Evolutionary conservation across 2,888 invertebrate genomes (phyloP), one percentile per base, ranked within the genome.

Genomic region (Eupeodes latifasciatus): DNA sequence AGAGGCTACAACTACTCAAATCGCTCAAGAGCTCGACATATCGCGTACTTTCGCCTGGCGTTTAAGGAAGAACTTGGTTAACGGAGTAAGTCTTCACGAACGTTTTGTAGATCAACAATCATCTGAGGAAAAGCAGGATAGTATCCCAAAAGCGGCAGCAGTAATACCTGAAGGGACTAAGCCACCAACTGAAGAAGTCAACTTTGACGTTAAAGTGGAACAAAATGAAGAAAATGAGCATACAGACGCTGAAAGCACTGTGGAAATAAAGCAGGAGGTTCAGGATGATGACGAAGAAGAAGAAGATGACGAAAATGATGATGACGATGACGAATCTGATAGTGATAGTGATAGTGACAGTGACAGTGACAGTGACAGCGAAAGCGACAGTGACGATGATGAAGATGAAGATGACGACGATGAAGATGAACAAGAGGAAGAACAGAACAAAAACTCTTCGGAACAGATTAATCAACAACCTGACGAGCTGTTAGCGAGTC

Each of bases 21-120:
- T 93, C 66, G 93, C 93, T 75, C 93, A 93, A 69, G 93, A 93
- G 88, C 84, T 93, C 61, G 92, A 92, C 78, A 93, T 93, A 81
- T 93, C 93, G 4, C 92, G 93, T 66, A 93, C 93, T 10, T 93
- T 93, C 83, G 93, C 93, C 5, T 93, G 93, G 93, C 93, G 93
- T 10, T 81, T 93, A 76, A 92, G 93, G 69, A 93, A 93, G 89
- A 93, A 92, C 82, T 91, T 93, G 14, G 93, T 93, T 10, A 93
- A 93, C 76, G 93, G 93, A 6, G 92, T 93, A 1, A 93, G 93
- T 57, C 83, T 93, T 74, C 93, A 93, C 47, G 93, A 93, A 88
- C 93, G 93, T 51, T 93, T 93, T 40, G 91, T 92, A 19, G 93
- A 93, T 90, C 92, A 91, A 51, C 81, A 90, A 53, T 90, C 77